These are phyloP conservation scores for Streblospio benedicti DNA, from an alignment of 1,140 invertebrate species.

Conservation along the genomic window DNA sequence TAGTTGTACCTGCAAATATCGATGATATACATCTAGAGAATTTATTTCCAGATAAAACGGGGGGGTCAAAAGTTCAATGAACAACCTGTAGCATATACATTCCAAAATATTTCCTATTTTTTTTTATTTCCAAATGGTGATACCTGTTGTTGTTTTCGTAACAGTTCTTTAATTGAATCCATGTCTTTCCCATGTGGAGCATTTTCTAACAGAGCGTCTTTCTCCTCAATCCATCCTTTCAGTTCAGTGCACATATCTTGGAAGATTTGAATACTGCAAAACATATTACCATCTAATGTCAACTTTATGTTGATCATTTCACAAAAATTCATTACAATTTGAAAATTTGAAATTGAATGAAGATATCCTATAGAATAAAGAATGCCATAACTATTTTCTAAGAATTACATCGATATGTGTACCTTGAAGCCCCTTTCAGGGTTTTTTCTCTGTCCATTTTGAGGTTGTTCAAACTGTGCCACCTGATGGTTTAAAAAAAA, in stretches of 20 bases:
- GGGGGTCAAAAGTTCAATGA: too few relatives aligned
- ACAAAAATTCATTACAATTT: too few relatives aligned
- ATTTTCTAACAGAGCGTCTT: conserved; percentile 83
- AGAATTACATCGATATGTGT: too few relatives aligned
- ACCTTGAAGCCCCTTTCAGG: conserved; percentile 78
- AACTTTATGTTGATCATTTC: not conserved
- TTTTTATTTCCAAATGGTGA: too few relatives aligned
- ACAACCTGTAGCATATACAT: too few relatives aligned
- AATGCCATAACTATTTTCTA: too few relatives aligned
- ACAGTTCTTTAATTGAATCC: conserved; percentile 83
- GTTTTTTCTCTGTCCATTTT: conserved; percentile 85
- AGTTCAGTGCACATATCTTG: conserved; percentile 41
- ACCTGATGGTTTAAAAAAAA: conserved; percentile 44
- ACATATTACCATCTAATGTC: not conserved
- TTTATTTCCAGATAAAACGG: too few relatives aligned
- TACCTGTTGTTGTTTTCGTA: conserved; percentile 89
- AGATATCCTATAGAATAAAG: too few relatives aligned
- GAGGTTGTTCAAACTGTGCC: conserved; percentile 76
- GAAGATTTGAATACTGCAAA: conserved; percentile 80
- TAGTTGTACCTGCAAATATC: conserved; percentile 84
- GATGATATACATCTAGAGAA: too few relatives aligned
- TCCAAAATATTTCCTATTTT: too few relatives aligned
- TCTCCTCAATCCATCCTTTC: conserved; percentile 83
- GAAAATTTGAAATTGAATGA: too few relatives aligned
- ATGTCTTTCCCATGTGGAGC: conserved; percentile 92